Evolutionary conservation across 2,888 invertebrate genomes (phyloP).

Genomic region (Parapristionchus giblindavisi): DNA sequence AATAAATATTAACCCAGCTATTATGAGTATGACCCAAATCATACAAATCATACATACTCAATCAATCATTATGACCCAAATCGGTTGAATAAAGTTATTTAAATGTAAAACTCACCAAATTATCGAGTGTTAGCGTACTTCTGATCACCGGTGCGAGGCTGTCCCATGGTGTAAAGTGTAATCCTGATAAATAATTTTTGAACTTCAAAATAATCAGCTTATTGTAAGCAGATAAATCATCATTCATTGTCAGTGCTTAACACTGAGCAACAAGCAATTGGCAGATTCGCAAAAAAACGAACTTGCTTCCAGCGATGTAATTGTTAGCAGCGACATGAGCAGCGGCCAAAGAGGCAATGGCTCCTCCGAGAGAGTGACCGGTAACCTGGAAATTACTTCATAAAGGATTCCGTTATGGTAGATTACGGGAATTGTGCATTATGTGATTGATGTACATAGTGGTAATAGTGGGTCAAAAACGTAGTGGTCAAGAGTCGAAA

Average conservation of each 20-base stretch:
- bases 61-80: no score
- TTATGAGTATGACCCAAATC: no score
- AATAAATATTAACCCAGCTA: no score
- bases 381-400: no score
- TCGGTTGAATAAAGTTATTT: no score
- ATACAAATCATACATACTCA: no score
- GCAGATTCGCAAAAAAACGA: neutral
- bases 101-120: constrained; percentile 11
- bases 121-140: constrained; percentile 13
- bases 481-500: no score
- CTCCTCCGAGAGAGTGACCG: constrained; percentile 24
- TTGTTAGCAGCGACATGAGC: neutral
- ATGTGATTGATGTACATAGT: no score
- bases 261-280: no score
- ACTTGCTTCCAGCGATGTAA: neutral
- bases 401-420: no score
- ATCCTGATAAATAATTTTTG: neutral
- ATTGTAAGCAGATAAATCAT: neutral
- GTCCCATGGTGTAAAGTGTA: constrained; percentile 18
- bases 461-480: no score
- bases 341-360: constrained; percentile 13
- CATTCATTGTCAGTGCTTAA: neutral
- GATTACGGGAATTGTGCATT: no score
- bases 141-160: constrained; percentile 20
- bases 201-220: neutral